Conservation (phyloP, 2,888 invertebrate genomes). For the Ferdinandea cuprea region DNA sequence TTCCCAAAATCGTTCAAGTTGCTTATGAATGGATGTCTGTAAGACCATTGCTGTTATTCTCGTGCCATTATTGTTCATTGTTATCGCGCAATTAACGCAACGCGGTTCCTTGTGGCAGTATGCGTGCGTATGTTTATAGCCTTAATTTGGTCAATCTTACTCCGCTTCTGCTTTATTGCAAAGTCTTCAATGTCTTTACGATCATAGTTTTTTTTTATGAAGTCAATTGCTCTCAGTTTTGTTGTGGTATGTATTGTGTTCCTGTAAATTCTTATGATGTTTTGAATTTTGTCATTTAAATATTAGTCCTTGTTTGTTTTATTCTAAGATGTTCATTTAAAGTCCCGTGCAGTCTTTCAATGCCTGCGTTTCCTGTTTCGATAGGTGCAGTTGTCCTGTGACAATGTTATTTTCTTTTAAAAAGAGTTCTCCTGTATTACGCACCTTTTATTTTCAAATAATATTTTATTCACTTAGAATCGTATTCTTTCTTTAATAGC, state of each 20-base stretch:
- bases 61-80: too few species aligned
- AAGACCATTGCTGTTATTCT: too few species aligned
- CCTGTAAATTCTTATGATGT: slow-evolving; percentile 9
- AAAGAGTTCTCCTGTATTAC: slow-evolving; percentile 20
- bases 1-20: too few species aligned
- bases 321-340: slow-evolving; percentile 26
- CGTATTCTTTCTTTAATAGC: slow-evolving; percentile 25
- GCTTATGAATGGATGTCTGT: too few species aligned
- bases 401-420: slow-evolving; percentile 19
- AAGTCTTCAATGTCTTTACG: too few species aligned
- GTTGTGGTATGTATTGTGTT: slow-evolving; percentile 17
- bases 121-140: too few species aligned
- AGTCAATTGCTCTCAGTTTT: slow-evolving; percentile 6
- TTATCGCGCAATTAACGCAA: too few species aligned
- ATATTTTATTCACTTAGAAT: slow-evolving; percentile 25
- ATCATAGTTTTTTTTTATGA: slow-evolving; percentile 22
- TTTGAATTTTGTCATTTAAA: slow-evolving; percentile 10
- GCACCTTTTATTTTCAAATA: slow-evolving; percentile 5
- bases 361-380: slow-evolving; percentile 34
- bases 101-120: too few species aligned
- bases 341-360: too few species aligned
- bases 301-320: neutral
- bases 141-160: too few species aligned
- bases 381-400: slow-evolving; percentile 17
- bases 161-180: too few species aligned